These are phyloP conservation scores for Heterotis niloticus DNA, from an alignment of 2,113 vertebrate species.

Conservation along the genomic window DNA sequence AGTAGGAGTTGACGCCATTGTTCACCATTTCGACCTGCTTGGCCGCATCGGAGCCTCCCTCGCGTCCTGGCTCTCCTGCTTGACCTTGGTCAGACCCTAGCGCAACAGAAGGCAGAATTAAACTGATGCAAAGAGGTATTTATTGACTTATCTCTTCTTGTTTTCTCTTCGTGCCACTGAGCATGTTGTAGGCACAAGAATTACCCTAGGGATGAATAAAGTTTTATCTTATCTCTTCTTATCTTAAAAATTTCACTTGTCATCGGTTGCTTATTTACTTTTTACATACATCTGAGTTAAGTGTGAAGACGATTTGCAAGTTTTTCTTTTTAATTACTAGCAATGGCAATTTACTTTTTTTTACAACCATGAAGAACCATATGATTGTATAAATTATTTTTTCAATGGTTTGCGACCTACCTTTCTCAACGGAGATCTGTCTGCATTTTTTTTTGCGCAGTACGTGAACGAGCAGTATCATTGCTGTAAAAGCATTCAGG, in stretches of 20 bases:
- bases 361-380: background rate
- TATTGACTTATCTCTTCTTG: too few species aligned
- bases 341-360: background rate
- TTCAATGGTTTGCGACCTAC: constrained; percentile 26
- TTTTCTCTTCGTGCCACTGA: too few species aligned
- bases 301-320: too few species aligned
- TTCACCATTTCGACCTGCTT: constrained; percentile 28
- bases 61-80: constrained; percentile 19
- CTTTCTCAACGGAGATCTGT: constrained; percentile 29
- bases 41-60: constrained; percentile 26
- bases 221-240: too few species aligned
- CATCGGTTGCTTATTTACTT: background rate
- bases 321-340: background rate
- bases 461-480: constrained; percentile 40
- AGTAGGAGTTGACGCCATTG: background rate
- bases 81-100: constrained; percentile 29
- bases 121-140: constrained; percentile 4
- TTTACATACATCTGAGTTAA: background rate
- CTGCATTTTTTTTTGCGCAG: constrained; percentile 42
- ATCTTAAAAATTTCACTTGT: too few species aligned
- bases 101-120: constrained; percentile 9
- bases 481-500: constrained; percentile 30
- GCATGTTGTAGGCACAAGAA: too few species aligned
- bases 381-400: background rate
- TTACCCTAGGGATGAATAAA: too few species aligned